phyloP scores from a whole-genome alignment of 2,797 vertebrate species.

The Siniperca obscura region DNA sequence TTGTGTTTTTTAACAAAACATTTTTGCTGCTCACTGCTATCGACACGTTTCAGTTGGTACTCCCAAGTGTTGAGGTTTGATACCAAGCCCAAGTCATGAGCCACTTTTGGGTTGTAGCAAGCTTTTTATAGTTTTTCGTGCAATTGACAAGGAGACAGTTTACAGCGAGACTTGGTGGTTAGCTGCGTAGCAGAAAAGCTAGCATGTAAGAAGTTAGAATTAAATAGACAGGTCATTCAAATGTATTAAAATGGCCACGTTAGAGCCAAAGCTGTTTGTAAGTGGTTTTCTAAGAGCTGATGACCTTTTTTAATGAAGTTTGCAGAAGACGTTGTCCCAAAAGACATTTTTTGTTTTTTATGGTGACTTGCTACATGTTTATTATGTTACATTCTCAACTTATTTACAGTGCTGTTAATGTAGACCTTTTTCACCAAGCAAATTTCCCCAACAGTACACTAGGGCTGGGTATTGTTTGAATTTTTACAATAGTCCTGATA shows the following conservation, averaged over 20 bases:
- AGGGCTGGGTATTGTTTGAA: no score
- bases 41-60: background rate
- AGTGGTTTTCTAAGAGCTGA: background rate
- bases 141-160: background rate
- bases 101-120: no score
- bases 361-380: background rate
- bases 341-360: background rate
- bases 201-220: background rate
- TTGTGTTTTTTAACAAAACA: no score
- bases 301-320: background rate
- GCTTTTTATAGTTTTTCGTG: background rate
- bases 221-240: background rate
- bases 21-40: background rate
- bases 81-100: no score
- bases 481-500: background rate
- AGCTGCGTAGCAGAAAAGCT: background rate
- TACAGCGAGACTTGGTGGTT: background rate
- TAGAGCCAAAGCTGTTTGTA: background rate
- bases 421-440: background rate
- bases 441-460: no score
- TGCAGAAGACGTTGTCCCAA: no score
- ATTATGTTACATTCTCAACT: background rate
- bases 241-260: background rate
- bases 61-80: background rate
- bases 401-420: background rate